Conservation (phyloP, 2,888 invertebrate species). For the Eupithecia vulgata region DNA sequence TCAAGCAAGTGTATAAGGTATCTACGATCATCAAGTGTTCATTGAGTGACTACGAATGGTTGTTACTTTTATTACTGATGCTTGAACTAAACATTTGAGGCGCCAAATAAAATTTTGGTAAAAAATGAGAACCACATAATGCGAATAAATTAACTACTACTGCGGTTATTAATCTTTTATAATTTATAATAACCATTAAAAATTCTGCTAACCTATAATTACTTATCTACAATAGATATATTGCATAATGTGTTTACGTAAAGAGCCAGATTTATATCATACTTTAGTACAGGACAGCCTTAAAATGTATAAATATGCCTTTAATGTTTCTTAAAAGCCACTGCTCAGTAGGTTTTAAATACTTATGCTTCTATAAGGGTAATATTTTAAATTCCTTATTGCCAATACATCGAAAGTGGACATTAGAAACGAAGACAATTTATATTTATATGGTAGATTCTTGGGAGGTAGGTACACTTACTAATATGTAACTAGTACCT, state of each 20-base stretch:
- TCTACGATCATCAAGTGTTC: no score
- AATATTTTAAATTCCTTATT: slow-evolving; percentile 14
- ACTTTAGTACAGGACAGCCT: neutral
- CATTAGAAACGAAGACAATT: neutral
- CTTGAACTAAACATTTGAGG: no score
- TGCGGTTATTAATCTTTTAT: neutral
- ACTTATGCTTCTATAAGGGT: neutral
- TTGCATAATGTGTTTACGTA: neutral
- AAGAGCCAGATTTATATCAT: neutral
- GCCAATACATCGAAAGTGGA: slow-evolving; percentile 9
- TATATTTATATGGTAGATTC: slow-evolving; percentile 14
- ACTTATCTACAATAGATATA: neutral
- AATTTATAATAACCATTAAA: neutral
- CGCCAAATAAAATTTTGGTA: no score
- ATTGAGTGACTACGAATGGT: no score
- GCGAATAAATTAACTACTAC: neutral
- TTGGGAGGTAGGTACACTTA: neutral
- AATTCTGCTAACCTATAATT: neutral
- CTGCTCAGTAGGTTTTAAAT: neutral
- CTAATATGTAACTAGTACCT: neutral
- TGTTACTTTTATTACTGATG: no score
- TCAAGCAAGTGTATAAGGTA: no score
- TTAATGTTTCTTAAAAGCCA: neutral
- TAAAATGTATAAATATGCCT: slow-evolving; percentile 5
- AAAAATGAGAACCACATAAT: neutral